phyloP scores from a whole-genome alignment of 2,113 vertebrate species.

The Erinaceus europaeus region DNA sequence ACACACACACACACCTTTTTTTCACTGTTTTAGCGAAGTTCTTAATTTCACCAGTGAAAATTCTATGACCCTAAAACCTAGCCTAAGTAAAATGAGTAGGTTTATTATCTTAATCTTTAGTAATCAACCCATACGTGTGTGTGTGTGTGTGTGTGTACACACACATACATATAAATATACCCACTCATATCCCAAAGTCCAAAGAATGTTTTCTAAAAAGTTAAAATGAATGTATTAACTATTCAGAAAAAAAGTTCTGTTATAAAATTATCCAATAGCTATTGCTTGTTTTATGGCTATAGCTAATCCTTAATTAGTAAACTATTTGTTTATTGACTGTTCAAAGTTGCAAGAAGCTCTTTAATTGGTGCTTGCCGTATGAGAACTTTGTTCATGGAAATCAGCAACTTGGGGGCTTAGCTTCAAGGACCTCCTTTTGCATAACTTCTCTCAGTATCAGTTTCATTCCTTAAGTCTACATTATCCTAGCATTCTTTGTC shows the following conservation, averaged over 20 bases:
- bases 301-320: too few relatives aligned
- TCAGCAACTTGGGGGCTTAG: too few relatives aligned
- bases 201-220: conserved; percentile 60
- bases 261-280: not conserved
- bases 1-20: not conserved
- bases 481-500: too few relatives aligned
- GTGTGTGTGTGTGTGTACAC: conserved; percentile 12
- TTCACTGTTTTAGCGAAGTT: conserved; percentile 3
- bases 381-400: too few relatives aligned
- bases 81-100: not conserved
- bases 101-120: not conserved
- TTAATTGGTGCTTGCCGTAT: too few relatives aligned
- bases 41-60: not conserved
- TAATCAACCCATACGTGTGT: conserved; percentile 35
- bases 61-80: conserved; percentile 24
- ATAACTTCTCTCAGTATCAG: too few relatives aligned
- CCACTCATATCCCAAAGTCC: conserved; percentile 17
- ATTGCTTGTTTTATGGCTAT: conserved; percentile 4
- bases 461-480: too few relatives aligned
- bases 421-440: too few relatives aligned
- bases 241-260: not conserved
- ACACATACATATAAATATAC: too few relatives aligned
- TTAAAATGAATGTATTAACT: conserved; percentile 45
- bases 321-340: too few relatives aligned
- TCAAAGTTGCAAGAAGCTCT: too few relatives aligned